These are phyloP conservation scores for Temnothorax curvispinosus DNA, from an alignment of 1,140 invertebrate species.

Conservation along the genomic window DNA sequence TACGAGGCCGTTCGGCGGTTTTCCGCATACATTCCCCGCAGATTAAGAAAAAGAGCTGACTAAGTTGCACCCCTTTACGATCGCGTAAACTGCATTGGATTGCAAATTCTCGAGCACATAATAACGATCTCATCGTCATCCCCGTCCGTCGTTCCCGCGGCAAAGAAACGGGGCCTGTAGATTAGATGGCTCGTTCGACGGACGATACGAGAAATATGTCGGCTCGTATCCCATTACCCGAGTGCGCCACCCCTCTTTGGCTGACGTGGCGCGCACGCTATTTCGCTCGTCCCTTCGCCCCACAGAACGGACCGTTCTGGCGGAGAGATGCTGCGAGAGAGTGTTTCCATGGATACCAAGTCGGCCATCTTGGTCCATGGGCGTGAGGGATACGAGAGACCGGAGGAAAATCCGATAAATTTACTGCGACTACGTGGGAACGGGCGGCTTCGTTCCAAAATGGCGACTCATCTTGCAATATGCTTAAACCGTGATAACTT, in stretches of 20 bases:
- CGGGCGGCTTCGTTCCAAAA: conserved; percentile 50
- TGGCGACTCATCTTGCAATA: conserved; percentile 46
- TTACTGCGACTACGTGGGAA: conserved; percentile 40
- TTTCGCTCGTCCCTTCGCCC: conserved; percentile 62
- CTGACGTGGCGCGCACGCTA: conserved; percentile 32
- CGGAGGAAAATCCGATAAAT: conserved; percentile 73
- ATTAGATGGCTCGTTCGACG: conserved; percentile 53
- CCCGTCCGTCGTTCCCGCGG: background rate
- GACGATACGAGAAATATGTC: conserved; percentile 50
- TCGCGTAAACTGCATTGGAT: conserved; percentile 70
- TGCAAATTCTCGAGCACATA: conserved; percentile 71
- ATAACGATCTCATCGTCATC: conserved; percentile 61
- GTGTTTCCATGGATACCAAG: conserved; percentile 74
- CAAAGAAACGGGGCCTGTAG: background rate
- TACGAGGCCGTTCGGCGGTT: conserved; percentile 40
- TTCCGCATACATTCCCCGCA: conserved; percentile 48
- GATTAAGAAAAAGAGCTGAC: conserved; percentile 62
- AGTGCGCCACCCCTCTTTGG: conserved; percentile 51
- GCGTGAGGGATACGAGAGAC: conserved; percentile 61
- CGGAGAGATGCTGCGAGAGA: conserved; percentile 34
- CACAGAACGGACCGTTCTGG: conserved; percentile 24
- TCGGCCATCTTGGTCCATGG: conserved; percentile 68
- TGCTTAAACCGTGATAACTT: background rate
- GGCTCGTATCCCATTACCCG: conserved; percentile 44
- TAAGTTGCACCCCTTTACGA: conserved; percentile 66